Percentiles rank a stretch among this genome's conserved stretches.
These are phyloP conservation scores for Peromyscus polionotus DNA, from an alignment of 2,113 vertebrate genomes.

Conservation along the genomic window DNA sequence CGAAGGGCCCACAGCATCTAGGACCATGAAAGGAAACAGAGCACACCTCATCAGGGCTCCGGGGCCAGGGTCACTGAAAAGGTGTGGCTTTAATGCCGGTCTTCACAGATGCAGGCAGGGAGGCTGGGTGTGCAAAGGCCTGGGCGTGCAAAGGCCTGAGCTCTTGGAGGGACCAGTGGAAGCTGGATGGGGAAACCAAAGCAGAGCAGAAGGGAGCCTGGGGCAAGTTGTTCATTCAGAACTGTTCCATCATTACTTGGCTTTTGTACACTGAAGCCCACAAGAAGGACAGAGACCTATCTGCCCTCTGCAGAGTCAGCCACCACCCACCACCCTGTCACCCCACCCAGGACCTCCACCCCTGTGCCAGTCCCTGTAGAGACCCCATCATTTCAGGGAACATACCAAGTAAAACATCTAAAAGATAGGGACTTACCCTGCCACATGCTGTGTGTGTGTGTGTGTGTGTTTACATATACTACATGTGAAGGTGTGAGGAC, in stretches of 20 bases:
- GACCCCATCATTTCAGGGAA: background rate
- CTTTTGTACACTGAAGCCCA: background rate
- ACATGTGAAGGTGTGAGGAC: background rate
- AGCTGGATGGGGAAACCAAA: background rate
- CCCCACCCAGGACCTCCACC: accelerated
- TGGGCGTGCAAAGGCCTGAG: too few species aligned
- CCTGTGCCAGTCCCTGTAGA: accelerated
- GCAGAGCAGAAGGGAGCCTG: too few species aligned
- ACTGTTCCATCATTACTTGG: accelerated
- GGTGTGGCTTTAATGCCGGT: background rate
- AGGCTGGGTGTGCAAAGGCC: background rate
- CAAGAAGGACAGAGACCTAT: background rate
- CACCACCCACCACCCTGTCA: background rate
- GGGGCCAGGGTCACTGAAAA: background rate
- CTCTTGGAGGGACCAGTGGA: background rate
- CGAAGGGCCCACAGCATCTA: constrained; percentile 95
- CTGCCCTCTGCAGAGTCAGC: background rate
- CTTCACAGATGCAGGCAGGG: too few species aligned
- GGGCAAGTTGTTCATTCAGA: background rate
- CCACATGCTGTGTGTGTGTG: too few species aligned
- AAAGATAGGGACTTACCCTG: background rate
- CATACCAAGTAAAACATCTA: accelerated
- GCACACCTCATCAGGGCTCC: accelerated
- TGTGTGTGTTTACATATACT: background rate
- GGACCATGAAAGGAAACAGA: background rate